A percentile compares a stretch with the other conserved stretches of the same genome.
These are phyloP conservation scores for Bombyx huttoni DNA, from an alignment of 2,888 invertebrate genomes.

Conservation along the genomic window DNA sequence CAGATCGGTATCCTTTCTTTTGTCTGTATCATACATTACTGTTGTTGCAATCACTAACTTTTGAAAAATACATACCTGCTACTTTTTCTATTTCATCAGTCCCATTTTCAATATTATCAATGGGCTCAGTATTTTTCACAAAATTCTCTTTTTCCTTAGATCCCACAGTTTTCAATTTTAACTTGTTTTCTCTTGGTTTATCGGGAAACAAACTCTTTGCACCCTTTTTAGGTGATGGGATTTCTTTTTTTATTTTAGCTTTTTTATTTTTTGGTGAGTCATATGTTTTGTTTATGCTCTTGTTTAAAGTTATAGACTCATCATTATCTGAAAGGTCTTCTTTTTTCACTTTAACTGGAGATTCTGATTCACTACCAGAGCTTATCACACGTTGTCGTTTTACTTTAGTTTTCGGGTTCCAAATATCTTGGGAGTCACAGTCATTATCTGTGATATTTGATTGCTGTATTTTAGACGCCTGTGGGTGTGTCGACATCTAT, in stretches of 20 bases:
- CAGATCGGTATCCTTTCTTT: too few relatives aligned
- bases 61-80: slow-evolving; percentile 20
- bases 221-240: slow-evolving; percentile 3
- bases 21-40: too few relatives aligned
- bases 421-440: slow-evolving; percentile 12
- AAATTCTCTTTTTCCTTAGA: slow-evolving; percentile 13
- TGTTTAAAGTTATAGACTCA: slow-evolving; percentile 8
- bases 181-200: slow-evolving; percentile 11
- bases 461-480: slow-evolving; percentile 35
- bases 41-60: too few relatives aligned
- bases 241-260: slow-evolving; percentile 4
- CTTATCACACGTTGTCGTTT: slow-evolving; percentile 56
- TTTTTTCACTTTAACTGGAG: slow-evolving; percentile 1
- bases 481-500: not conserved
- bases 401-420: slow-evolving; percentile 21
- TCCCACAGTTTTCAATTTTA: slow-evolving; percentile 6
- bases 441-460: slow-evolving; percentile 44
- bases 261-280: slow-evolving; percentile 39
- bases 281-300: slow-evolving; percentile 25
- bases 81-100: slow-evolving; percentile 14
- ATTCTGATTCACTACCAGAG: slow-evolving; percentile 42
- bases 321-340: slow-evolving; percentile 6
- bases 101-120: slow-evolving; percentile 10
- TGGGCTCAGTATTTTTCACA: slow-evolving; percentile 4
- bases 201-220: not conserved